A percentile compares a stretch with the other conserved stretches of the same genome.
Evolutionary conservation across 2,888 invertebrate genomes (phyloP).

Genomic region (Sylvicola fuscatus): DNA sequence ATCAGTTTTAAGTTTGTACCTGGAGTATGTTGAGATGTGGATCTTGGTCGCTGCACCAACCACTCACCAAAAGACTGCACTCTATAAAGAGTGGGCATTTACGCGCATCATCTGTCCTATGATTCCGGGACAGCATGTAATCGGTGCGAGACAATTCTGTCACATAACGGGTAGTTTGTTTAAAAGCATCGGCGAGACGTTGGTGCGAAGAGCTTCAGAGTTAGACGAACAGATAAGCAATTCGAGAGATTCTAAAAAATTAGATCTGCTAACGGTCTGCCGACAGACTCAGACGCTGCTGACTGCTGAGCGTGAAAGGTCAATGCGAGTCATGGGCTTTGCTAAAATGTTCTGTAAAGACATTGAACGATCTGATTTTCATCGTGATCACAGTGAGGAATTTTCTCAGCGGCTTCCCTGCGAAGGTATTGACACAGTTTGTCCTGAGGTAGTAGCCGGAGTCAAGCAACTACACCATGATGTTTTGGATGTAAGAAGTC

Average conservation of each 20-base stretch:
- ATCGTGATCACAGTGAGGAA: constrained; percentile 24
- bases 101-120: constrained; percentile 57
- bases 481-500: constrained; percentile 20
- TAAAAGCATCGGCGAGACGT: constrained; percentile 25
- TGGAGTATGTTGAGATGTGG: constrained; percentile 72
- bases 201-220: constrained; percentile 26
- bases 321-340: constrained; percentile 61
- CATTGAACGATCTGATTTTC: constrained; percentile 31
- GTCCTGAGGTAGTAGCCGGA: constrained; percentile 37
- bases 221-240: constrained; percentile 19
- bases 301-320: constrained; percentile 55
- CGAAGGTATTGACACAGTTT: constrained; percentile 7
- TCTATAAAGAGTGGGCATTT: constrained; percentile 81
- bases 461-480: constrained; percentile 34
- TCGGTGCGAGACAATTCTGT: constrained; percentile 55
- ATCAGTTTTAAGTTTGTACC: constrained; percentile 52
- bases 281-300: constrained; percentile 63
- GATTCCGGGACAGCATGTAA: constrained; percentile 49
- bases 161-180: constrained; percentile 28
- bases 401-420: constrained; percentile 5
- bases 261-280: constrained; percentile 33
- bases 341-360: constrained; percentile 55
- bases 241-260: constrained; percentile 16
- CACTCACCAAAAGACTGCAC: constrained; percentile 41
- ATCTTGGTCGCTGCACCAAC: constrained; percentile 33